Base-by-base conservation (phyloP, 2,888 invertebrate genomes). In the Petrolisthes cinctipes region DNA sequence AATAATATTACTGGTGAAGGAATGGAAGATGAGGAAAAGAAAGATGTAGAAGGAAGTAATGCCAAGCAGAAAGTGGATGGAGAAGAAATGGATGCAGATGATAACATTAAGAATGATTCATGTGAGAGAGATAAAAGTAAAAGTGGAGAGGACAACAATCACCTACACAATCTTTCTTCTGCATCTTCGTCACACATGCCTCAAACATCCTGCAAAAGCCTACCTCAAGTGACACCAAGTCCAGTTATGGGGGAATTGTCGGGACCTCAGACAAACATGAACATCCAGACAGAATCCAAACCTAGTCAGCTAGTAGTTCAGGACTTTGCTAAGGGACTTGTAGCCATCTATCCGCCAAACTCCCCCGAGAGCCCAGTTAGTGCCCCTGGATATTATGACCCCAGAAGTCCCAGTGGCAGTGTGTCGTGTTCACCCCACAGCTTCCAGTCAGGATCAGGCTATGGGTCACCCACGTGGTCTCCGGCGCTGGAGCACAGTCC, bases 401-500 rank as follows among this genome's bases (percentile, higher is more conserved):
- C 86, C 20, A 75, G 17, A 53, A 87, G 83, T 81, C 81, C 83
- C 17, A 73, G 71, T 53, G 37, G 37, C 37, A 87, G 87, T 54
- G 11, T 87, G 23, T 87, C 87, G 1, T 87, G 87, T 61, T 87
- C 87, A 5, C 84, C 87, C 1, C 56, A 53, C n/a, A 84, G 87
- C 57, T 54, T 80, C 66, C 84, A 81, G 9, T 84, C 87, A 17
- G 54, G 75, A 14, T 66, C 75, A 23, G 83, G 68, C n/a, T 81
- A 80, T 6, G 78, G 71, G 7, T 87, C 87, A 5, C 81, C 87
- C 9, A 81, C 87, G 0, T 87, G 87, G 87, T 87, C 87, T 4
- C 87, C 87, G 17, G 61, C 80, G 9, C 73, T 54, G 17, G 61
- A 14, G 7, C 51, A 53, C 17, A 14, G 57, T 37, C 84, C 83